Evolutionary conservation across 92 coral and sea anemone genomes (phyloP), one percentile per base, ranked within the genome.

Genomic region (Palythoa grandiflora): DNA sequence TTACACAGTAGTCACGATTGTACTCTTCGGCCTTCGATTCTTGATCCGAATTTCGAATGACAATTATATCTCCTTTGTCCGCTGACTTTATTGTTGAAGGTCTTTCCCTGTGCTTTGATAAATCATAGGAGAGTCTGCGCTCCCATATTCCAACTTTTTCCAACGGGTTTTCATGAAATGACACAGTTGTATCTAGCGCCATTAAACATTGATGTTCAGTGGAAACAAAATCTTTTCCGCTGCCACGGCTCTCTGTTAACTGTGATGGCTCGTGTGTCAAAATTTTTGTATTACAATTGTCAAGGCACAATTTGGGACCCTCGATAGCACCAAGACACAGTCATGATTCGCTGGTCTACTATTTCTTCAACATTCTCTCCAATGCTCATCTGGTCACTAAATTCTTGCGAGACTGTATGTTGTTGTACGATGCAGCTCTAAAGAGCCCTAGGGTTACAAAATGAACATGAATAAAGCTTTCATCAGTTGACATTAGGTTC

Each of bases 401-500:
- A 28, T 53, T 78, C 78, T 92, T 92, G 84, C 71, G 72, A 92
- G 85, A 72, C 61, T 73, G 59, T 83, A 90, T 71, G 79, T 90
- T 83, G 81, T 55, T 80, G 90, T 85, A 68, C 83, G 86, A 73
- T 74, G 84, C 39, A 20, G 83, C 84, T 85, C 89, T 83, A 37
- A 72, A 77, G 75, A 68, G 80, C 95, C 94, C 89, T 73, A 38
- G 87, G 95, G 91, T 53, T 77, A 77, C 89, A 19, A 38, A 84
- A 72, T 70, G 89, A 84, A 91, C 90, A 88, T 87, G 96, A 93
- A 93, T 95, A 91, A 93, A 91, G 94, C 98, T 95, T 93, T 93
- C 98, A 95, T 93, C 98, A 84, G 90, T 91, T 95, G 89, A 91
- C 98, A 94, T 95, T 89, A 91, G 91, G 94, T 90, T 95, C 89